Base-by-base conservation (phyloP, 2,888 invertebrate genomes). In the Archips xylosteana region DNA sequence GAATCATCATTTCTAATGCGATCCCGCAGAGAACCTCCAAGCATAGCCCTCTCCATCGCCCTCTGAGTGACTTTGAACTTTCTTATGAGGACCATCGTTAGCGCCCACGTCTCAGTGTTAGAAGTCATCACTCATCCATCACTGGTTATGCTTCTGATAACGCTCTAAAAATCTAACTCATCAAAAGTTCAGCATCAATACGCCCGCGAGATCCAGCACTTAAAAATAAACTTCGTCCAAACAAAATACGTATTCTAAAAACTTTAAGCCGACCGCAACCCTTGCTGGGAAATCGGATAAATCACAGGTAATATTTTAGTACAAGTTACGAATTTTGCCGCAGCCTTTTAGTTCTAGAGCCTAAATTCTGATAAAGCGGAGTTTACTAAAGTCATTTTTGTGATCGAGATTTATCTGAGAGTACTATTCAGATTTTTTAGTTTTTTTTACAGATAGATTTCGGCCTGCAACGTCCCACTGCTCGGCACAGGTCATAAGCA, bases 381-480 rank as follows among this genome's bases (percentile, higher is more conserved):
- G 12, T 70, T 70, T 64, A 36, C 70, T n/a, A 12, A 70, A 64
- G 62, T 63, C 62, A 62, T 70, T 51, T 62, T 54, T 61, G 32
- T 49, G 42, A 34, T 63, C 32, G n/a, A 54, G 23, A 70, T 64
- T 57, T 47, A 47, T 70, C 54, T 57, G 3, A 47, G 57, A 9
- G 36, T 15, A 32, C 15, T 70, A 42, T 42, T 70, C 42, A 45
- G 12, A 34, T 9, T 4, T n/a, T 49, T 23, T 23, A 23, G 23
- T 23, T 23, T 23, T 23, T 23, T 1, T 23, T 23, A 23, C 23
- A 23, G 23, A 23, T 23, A 23, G 0, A 23, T 23, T 1, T 23
- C 23, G 23, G 23, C 23, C 23, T 23, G 23, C 1, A 23, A 23
- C 23, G 23, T 23, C 23, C 23, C 23, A 23, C 23, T 23, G 23